Conservation (phyloP, 1,140 invertebrate genomes). For the Chlorops oryzae region DNA sequence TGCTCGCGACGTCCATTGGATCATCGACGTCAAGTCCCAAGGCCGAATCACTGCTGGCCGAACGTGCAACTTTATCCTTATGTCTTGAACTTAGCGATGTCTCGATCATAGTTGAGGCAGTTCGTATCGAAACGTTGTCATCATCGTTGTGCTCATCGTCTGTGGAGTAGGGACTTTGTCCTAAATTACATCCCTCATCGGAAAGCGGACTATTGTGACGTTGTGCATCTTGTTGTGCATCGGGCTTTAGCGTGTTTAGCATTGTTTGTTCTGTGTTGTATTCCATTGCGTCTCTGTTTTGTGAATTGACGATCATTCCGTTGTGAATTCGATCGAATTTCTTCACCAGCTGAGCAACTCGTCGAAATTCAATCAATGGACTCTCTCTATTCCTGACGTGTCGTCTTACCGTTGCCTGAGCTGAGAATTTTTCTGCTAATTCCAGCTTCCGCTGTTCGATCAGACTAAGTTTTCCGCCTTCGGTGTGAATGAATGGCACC, state of each 20-base stretch:
- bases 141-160: conserved; percentile 35
- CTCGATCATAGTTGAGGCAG: conserved; percentile 8
- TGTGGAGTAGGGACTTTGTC: conserved; percentile 38
- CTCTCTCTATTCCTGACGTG: background rate
- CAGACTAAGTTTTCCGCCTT: too few relatives aligned
- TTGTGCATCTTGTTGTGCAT: conserved; percentile 11
- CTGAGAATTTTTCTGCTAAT: background rate
- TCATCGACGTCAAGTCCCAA: conserved; percentile 42
- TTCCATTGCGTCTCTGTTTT: background rate
- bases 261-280: background rate
- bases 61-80: conserved; percentile 38
- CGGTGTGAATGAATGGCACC: too few relatives aligned
- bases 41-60: conserved; percentile 44
- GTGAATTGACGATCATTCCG: conserved; percentile 16
- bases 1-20: conserved; percentile 15
- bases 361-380: conserved; percentile 10
- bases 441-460: too few relatives aligned
- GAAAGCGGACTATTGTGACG: conserved; percentile 32
- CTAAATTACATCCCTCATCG: conserved; percentile 40
- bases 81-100: conserved; percentile 5
- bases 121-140: conserved; percentile 17
- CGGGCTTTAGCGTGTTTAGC: conserved; percentile 13
- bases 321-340: conserved; percentile 29
- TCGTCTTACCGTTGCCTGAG: background rate
- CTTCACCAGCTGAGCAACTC: conserved; percentile 21